Evolutionary conservation across 2,797 vertebrate genomes (phyloP), one percentile per base, ranked within the genome.

Genomic region (Adelosebastes latens): DNA sequence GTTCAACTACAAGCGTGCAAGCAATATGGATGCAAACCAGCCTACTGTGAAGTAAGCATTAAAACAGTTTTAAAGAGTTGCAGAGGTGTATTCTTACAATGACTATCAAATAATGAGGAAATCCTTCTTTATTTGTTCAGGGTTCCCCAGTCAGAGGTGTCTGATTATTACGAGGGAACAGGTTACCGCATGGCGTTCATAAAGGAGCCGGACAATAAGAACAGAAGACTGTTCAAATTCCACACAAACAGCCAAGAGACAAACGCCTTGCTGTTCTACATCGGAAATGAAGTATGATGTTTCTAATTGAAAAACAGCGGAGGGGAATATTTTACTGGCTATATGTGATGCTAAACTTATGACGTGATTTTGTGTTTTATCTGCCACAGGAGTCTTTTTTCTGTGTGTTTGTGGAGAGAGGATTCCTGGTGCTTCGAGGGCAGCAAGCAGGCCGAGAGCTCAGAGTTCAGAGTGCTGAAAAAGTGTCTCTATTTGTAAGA

Each of bases 1-100:
- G 27, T 98, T 97, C 89, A 97, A 98, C 93, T 97, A 96, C 71
- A 96, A 96, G 58, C 84, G 0, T 24, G 92, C 90, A 0, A 70
- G 67, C 70, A 92, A 90, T 49, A 77, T 94, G 63, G 83, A 78
- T 14, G 34, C 74, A 32, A 82, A 72, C 16, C 81, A 84, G 60
- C 72, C 39, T 2, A 27, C 73, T 69, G 52, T 82, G 7, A 92
- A 61, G 92, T 93, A 88, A 79, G 61, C 11, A 10, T 12, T 9
- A 4, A 9, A 24, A 42, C 3, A 6, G 55, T 27, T 25, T 25
- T 6, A 64, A 5, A 25, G n/a, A 8, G 55, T 8, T 18, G 58
- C 3, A 60, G 12, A 56, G 1, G 2, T 75, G 0, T 53, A 3
- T 6, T 0, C 6, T 16, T 67, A 10, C 8, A 53, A 39, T 58